Conservation (phyloP, 2,113 vertebrate species). For the Spea multiplicata region DNA sequence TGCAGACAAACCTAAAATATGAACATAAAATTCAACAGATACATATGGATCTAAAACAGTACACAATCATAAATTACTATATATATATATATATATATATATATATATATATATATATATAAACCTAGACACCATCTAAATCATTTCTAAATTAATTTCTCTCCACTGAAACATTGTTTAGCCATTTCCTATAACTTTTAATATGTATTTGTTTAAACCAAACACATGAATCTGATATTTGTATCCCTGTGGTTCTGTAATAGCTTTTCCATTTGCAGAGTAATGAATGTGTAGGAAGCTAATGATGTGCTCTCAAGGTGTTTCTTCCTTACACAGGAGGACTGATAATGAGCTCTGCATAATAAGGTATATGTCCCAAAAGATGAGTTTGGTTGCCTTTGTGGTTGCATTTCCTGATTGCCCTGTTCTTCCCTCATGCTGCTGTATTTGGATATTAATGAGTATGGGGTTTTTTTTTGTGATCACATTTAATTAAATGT, state of each 20-base stretch:
- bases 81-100: background rate
- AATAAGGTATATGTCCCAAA: slow-evolving; percentile 78
- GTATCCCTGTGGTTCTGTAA: slow-evolving; percentile 51
- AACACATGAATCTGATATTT: slow-evolving; percentile 47
- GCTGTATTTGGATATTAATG: slow-evolving; percentile 73
- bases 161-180: background rate
- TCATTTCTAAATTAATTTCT: background rate
- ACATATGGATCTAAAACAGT: background rate
- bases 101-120: background rate
- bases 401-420: slow-evolving; percentile 58
- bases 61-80: background rate
- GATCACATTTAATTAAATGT: slow-evolving; percentile 76
- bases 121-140: background rate
- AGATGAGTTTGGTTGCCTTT: slow-evolving; percentile 77
- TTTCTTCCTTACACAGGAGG: slow-evolving; percentile 69
- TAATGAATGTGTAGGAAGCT: slow-evolving; percentile 70
- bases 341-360: slow-evolving; percentile 85
- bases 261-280: slow-evolving; percentile 67
- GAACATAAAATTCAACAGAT: too few relatives aligned
- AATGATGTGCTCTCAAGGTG: slow-evolving; percentile 86
- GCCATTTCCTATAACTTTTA: slow-evolving; percentile 24
- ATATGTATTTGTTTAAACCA: slow-evolving; percentile 38
- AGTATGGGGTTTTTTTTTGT: slow-evolving; percentile 57
- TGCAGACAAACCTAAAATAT: too few relatives aligned
- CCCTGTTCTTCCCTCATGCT: slow-evolving; percentile 69